phyloP scores from a whole-genome alignment of 2,113 vertebrate genomes.

The Hippopotamus amphibius region DNA sequence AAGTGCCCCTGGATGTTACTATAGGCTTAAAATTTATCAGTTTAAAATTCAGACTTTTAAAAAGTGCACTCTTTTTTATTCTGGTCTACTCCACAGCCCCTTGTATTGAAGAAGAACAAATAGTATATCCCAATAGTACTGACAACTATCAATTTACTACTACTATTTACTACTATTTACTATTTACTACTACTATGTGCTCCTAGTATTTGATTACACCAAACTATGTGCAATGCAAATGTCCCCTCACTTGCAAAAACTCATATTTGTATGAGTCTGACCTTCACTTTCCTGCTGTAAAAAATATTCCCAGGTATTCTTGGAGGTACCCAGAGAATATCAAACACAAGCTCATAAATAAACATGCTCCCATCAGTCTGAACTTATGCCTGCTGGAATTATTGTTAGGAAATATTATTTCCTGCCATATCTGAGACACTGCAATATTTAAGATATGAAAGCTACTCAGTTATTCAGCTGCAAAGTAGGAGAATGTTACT shows the following conservation, averaged over 20 bases:
- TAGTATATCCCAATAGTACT: background rate
- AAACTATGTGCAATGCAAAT: background rate
- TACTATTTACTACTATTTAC: background rate
- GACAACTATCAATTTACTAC: background rate
- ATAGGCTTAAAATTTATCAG: background rate
- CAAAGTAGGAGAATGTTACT: background rate
- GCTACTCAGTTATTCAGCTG: background rate
- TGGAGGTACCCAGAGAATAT: background rate
- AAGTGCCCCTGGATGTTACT: background rate
- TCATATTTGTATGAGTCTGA: conserved; percentile 3
- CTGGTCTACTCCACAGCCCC: background rate
- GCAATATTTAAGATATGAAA: background rate
- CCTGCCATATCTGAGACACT: background rate
- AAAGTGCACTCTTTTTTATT: background rate
- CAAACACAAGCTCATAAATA: background rate
- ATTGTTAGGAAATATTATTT: background rate
- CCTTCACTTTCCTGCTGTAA: background rate
- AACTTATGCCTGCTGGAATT: background rate
- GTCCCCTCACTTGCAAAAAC: background rate
- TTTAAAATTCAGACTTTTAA: background rate
- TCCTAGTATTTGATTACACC: background rate
- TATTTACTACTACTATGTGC: background rate
- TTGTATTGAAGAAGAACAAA: conserved; percentile 17
- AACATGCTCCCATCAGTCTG: background rate
- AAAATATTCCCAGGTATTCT: background rate